Conservation (phyloP, 1,140 invertebrate genomes). For the Drosophila pseudoobscura region DNA sequence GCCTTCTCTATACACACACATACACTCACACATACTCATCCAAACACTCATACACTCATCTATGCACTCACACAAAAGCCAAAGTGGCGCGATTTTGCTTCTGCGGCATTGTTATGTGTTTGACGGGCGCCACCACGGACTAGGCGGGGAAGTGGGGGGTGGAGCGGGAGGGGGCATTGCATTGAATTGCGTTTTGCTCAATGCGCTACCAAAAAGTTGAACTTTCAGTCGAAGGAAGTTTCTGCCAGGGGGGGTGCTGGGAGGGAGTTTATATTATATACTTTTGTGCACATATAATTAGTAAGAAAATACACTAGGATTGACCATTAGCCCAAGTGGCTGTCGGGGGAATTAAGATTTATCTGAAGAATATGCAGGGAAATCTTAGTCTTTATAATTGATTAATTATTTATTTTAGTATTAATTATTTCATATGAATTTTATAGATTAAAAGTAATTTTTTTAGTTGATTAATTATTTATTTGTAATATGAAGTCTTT, state of each 20-base stretch:
- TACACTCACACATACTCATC: not conserved
- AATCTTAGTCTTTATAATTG: too few relatives aligned
- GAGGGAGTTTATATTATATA: not conserved
- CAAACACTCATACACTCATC: slow-evolving; percentile 18
- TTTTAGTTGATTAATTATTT: too few relatives aligned
- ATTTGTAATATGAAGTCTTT: too few relatives aligned
- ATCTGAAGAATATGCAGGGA: too few relatives aligned
- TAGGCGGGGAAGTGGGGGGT: slow-evolving; percentile 5
- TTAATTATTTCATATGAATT: too few relatives aligned
- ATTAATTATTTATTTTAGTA: too few relatives aligned
- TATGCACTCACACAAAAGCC: slow-evolving; percentile 26
- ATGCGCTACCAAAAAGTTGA: slow-evolving; percentile 20
- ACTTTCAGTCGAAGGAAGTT: slow-evolving; percentile 6
- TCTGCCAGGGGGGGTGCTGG: too few relatives aligned
- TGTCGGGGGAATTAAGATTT: too few relatives aligned
- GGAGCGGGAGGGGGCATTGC: slow-evolving; percentile 11
- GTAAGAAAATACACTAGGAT: too few relatives aligned
- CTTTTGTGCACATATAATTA: too few relatives aligned
- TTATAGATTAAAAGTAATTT: too few relatives aligned
- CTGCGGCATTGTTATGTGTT: slow-evolving; percentile 47
- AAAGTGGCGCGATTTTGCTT: slow-evolving; percentile 51
- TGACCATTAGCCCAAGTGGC: too few relatives aligned
- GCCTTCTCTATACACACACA: not conserved
- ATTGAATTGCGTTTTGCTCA: slow-evolving; percentile 24
- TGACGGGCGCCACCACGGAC: not conserved